Evolutionary conservation across 1,140 invertebrate genomes (phyloP).

Genomic region (Lepidurus apus): DNA sequence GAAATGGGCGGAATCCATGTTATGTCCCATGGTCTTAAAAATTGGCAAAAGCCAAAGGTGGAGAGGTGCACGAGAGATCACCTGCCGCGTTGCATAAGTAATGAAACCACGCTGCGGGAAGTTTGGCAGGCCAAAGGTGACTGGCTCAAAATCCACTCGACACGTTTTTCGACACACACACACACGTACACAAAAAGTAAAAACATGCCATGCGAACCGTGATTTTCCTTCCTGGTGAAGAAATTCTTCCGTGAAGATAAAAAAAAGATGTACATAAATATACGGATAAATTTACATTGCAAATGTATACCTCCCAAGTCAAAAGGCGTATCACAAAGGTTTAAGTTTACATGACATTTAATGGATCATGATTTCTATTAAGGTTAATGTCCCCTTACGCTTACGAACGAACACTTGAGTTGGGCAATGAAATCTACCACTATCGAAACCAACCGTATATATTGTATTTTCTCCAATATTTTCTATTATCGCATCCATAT

Average conservation of each 20-base stretch:
- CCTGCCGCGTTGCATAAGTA: conserved; percentile 14
- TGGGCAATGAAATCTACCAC: too few relatives aligned
- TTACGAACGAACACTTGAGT: neutral
- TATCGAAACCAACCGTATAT: too few relatives aligned
- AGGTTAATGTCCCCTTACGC: neutral
- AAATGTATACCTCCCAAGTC: conserved; percentile 15
- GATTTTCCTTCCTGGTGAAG: conserved; percentile 4
- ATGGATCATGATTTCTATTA: neutral
- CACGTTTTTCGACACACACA: conserved; percentile 8
- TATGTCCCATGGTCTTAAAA: conserved; percentile 6
- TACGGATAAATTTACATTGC: neutral
- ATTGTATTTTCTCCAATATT: too few relatives aligned
- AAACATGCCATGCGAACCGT: conserved; percentile 9
- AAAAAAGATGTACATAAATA: neutral
- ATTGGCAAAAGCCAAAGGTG: conserved; percentile 17
- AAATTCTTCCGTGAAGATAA: neutral
- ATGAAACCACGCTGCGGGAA: conserved; percentile 13
- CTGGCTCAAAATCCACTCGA: conserved; percentile 21
- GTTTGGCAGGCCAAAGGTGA: conserved; percentile 17
- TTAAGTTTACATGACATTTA: neutral
- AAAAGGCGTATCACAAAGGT: neutral
- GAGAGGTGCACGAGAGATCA: conserved; percentile 17
- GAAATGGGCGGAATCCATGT: conserved; percentile 13
- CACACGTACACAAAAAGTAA: neutral
- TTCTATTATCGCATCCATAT: too few relatives aligned